A percentile compares a stretch with the other conserved stretches of the same genome.
These are phyloP conservation scores for Oreotrochilus melanogaster DNA, from an alignment of 2,113 vertebrate genomes.

Conservation along the genomic window DNA sequence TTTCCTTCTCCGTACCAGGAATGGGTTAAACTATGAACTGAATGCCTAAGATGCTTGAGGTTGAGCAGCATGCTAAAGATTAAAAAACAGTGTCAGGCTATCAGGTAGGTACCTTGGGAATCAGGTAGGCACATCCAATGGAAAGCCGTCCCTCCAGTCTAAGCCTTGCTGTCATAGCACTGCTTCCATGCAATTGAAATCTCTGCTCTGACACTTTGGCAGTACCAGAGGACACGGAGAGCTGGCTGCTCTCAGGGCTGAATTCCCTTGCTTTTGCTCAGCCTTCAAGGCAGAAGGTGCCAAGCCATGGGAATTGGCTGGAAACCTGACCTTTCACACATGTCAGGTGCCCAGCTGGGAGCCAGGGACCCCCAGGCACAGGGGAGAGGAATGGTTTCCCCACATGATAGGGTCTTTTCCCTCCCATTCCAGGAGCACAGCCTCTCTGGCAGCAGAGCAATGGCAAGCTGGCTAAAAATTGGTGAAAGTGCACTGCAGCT, in stretches of 20 bases:
- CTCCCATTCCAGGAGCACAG: fast-evolving
- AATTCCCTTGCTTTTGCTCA: not conserved
- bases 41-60: fast-evolving
- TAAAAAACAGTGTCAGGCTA: fast-evolving
- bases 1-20: not conserved
- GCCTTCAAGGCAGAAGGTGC: not conserved
- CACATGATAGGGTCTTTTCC: not conserved
- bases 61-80: not conserved
- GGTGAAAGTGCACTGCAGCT: not conserved
- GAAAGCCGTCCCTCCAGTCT: not conserved
- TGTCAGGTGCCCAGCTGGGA: fast-evolving
- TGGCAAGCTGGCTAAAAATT: not conserved
- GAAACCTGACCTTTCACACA: not conserved
- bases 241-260: not conserved
- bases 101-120: not conserved
- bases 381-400: fast-evolving
- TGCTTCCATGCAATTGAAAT: not conserved
- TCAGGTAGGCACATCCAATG: not conserved
- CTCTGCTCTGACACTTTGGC: not conserved
- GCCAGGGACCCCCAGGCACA: not conserved
- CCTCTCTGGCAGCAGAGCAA: not conserved
- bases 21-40: not conserved
- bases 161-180: not conserved
- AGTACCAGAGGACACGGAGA: fast-evolving
- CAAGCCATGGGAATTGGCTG: not conserved